phyloP scores from a whole-genome alignment of 2,888 invertebrate genomes.

The Tineola bisselliella region DNA sequence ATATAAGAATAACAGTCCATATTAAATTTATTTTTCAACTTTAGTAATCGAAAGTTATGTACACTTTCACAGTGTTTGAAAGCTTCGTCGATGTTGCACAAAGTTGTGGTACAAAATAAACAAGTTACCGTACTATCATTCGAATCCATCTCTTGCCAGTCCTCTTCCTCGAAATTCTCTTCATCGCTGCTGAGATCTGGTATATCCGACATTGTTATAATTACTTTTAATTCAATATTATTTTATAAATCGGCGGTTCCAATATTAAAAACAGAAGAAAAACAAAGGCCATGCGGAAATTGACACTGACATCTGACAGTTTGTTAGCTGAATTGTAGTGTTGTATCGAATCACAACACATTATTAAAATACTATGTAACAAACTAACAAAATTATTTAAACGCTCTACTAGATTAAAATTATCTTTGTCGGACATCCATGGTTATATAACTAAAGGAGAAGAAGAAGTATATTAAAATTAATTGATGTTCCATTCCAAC shows the following conservation, averaged over 20 bases:
- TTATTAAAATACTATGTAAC: too few species aligned
- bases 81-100: slow-evolving; percentile 70
- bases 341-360: too few species aligned
- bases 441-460: too few species aligned
- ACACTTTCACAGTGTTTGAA: slow-evolving; percentile 72
- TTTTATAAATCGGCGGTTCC: not conserved
- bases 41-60: slow-evolving; percentile 74
- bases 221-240: slow-evolving; percentile 1
- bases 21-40: slow-evolving; percentile 73
- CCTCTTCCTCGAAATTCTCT: slow-evolving; percentile 56
- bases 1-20: slow-evolving; percentile 87
- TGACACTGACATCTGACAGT: not conserved
- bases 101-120: slow-evolving; percentile 76
- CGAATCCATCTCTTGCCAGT: slow-evolving; percentile 61
- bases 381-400: too few species aligned
- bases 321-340: too few species aligned
- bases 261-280: not conserved
- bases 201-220: slow-evolving; percentile 43
- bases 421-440: too few species aligned
- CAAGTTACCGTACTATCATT: slow-evolving; percentile 62
- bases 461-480: too few species aligned
- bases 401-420: too few species aligned
- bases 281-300: slow-evolving; percentile 25
- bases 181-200: slow-evolving; percentile 63
- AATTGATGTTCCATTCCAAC: too few species aligned